Evolutionary conservation across 37 sponge, comb jelly and placozoan species (phyloP).

Genomic region (Eunapius fragilis): DNA sequence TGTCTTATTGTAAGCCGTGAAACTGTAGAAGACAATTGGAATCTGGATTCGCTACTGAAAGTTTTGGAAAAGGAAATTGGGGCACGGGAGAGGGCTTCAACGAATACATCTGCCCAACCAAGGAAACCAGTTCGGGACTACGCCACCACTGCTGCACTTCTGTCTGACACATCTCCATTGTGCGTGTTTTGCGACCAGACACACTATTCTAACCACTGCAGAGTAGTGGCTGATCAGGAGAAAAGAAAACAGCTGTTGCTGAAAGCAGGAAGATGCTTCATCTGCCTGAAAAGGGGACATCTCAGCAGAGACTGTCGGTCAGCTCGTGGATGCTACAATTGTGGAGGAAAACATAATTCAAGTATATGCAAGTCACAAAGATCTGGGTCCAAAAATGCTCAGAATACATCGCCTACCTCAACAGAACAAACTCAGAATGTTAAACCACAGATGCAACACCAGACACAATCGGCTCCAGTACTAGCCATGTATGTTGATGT

Average conservation of each 20-base stretch:
- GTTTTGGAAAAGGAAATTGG: conserved; percentile 10
- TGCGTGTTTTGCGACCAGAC: conserved; percentile 3
- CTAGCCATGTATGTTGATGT: background rate
- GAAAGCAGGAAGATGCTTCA: background rate
- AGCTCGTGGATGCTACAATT: background rate
- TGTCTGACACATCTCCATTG: background rate
- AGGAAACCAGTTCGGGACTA: background rate
- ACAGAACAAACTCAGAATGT: background rate
- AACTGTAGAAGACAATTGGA: conserved; percentile 10
- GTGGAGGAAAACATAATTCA: background rate
- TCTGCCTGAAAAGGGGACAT: background rate
- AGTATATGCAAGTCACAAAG: background rate
- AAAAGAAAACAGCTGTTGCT: conserved; percentile 7
- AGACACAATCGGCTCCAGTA: background rate
- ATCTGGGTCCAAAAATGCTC: background rate
- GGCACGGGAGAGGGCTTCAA: conserved; percentile 21
- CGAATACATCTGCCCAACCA: background rate
- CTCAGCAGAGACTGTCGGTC: background rate
- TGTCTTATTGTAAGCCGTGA: conserved; percentile 10
- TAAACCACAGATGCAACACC: background rate
- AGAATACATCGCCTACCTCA: background rate
- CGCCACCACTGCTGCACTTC: background rate
- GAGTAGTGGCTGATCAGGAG: background rate
- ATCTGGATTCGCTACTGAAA: conserved; percentile 11
- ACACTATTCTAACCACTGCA: background rate